phyloP scores from a whole-genome alignment of 2,888 invertebrate species.

The Calephelis perditalis region DNA sequence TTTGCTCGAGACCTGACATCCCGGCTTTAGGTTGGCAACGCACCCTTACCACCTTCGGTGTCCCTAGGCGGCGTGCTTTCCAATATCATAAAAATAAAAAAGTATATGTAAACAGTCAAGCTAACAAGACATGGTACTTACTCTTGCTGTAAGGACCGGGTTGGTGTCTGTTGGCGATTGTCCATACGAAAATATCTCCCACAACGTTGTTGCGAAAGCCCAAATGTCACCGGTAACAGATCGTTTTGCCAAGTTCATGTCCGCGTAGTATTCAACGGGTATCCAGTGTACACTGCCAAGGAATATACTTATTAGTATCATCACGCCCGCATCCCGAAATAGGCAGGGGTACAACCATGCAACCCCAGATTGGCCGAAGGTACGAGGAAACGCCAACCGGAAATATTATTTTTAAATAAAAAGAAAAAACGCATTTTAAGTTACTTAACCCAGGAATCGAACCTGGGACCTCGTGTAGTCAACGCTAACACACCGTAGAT shows the following conservation, averaged over 20 bases:
- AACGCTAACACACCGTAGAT: too few species aligned
- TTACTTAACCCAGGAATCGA: too few species aligned
- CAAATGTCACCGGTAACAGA: constrained; percentile 90
- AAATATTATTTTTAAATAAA: too few species aligned
- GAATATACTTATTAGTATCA: neutral
- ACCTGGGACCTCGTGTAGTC: too few species aligned
- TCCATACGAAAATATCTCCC: constrained; percentile 94
- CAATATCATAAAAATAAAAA: too few species aligned
- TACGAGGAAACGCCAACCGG: too few species aligned
- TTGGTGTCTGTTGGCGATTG: constrained; percentile 65
- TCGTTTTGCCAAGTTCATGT: constrained; percentile 81
- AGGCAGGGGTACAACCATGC: neutral
- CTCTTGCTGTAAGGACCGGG: constrained; percentile 62
- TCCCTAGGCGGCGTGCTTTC: too few species aligned
- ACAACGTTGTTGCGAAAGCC: constrained; percentile 94
- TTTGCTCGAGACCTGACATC: too few species aligned
- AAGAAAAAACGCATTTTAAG: too few species aligned
- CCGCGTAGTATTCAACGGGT: constrained; percentile 88
- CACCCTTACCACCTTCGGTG: too few species aligned
- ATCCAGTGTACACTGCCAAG: constrained; percentile 90
- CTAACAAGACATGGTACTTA: constrained; percentile 32
- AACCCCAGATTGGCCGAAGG: neutral
- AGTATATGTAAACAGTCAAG: too few species aligned
- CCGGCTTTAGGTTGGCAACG: too few species aligned
- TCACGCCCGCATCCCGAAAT: neutral